phyloP scores from a whole-genome alignment of 2,888 invertebrate genomes.

The Drosophila austrosaltans region DNA sequence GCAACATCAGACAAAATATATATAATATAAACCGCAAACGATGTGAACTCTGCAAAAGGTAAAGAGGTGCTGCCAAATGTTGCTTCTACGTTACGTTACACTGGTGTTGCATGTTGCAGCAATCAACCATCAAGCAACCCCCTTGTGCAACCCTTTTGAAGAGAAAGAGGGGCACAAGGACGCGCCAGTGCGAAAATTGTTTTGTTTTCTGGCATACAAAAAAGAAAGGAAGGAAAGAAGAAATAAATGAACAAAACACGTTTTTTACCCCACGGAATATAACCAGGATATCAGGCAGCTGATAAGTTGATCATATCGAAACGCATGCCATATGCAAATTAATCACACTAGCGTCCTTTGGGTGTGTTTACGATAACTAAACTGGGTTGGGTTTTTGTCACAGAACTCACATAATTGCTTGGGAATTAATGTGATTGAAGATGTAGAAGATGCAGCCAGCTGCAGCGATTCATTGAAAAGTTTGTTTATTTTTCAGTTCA shows the following conservation, averaged over 20 bases:
- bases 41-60: constrained; percentile 22
- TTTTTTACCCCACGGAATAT: constrained; percentile 29
- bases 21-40: constrained; percentile 45
- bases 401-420: constrained; percentile 40
- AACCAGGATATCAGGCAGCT: constrained; percentile 45
- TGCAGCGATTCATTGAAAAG: constrained; percentile 37
- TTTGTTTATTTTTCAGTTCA: background rate
- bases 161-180: constrained; percentile 29
- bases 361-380: constrained; percentile 22
- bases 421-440: constrained; percentile 45
- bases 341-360: constrained; percentile 47
- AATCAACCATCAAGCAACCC: constrained; percentile 56
- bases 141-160: constrained; percentile 56
- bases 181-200: constrained; percentile 69
- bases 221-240: background rate
- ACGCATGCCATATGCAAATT: constrained; percentile 74
- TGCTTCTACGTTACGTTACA: constrained; percentile 25
- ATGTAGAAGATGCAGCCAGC: constrained; percentile 54
- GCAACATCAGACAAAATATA: constrained; percentile 12
- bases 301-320: constrained; percentile 70
- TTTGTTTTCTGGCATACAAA: constrained; percentile 61
- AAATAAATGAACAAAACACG: constrained; percentile 55
- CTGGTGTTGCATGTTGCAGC: constrained; percentile 29
- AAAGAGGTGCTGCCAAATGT: constrained; percentile 56
- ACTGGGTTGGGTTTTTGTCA: constrained; percentile 19